phyloP scores from a whole-genome alignment of 2,797 vertebrate species.

The Protonibea diacanthus region DNA sequence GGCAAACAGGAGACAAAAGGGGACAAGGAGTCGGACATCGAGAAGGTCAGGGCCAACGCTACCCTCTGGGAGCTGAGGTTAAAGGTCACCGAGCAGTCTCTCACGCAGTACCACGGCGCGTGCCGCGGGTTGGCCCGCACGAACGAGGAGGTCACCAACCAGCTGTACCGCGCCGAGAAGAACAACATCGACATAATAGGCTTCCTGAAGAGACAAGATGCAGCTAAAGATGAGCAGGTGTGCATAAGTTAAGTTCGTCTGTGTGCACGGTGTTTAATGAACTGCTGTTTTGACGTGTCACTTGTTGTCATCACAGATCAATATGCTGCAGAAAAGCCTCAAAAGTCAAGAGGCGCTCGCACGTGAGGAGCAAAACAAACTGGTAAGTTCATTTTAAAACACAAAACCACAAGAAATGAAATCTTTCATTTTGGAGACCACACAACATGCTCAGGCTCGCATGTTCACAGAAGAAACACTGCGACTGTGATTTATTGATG shows the following conservation, averaged over 20 bases:
- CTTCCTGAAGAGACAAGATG: conserved; percentile 81
- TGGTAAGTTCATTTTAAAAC: conserved; percentile 81
- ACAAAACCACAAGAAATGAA: conserved; percentile 26
- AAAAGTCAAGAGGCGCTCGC: conserved; percentile 76
- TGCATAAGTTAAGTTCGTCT: neutral
- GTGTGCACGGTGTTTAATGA: neutral
- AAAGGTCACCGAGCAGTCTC: conserved; percentile 83
- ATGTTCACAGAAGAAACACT: conserved; percentile 18
- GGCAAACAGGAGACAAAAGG: conserved; percentile 76
- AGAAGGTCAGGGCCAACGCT: conserved; percentile 86
- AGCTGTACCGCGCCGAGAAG: conserved; percentile 84
- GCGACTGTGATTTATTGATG: conserved; percentile 43
- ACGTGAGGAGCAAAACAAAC: conserved; percentile 81
- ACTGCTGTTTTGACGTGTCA: neutral
- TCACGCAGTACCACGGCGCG: conserved; percentile 82
- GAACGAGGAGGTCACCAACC: conserved; percentile 85
- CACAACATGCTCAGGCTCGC: conserved; percentile 19
- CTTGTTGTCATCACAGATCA: conserved; percentile 79
- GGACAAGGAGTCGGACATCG: conserved; percentile 85
- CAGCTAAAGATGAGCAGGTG: conserved; percentile 86
- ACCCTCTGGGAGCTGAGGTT: conserved; percentile 90
- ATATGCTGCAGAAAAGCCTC: conserved; percentile 82
- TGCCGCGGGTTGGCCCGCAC: conserved; percentile 79
- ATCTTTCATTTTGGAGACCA: neutral
- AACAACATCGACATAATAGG: conserved; percentile 82